These are phyloP conservation scores for Sipha maydis DNA, from an alignment of 2,888 invertebrate species.

Conservation along the genomic window DNA sequence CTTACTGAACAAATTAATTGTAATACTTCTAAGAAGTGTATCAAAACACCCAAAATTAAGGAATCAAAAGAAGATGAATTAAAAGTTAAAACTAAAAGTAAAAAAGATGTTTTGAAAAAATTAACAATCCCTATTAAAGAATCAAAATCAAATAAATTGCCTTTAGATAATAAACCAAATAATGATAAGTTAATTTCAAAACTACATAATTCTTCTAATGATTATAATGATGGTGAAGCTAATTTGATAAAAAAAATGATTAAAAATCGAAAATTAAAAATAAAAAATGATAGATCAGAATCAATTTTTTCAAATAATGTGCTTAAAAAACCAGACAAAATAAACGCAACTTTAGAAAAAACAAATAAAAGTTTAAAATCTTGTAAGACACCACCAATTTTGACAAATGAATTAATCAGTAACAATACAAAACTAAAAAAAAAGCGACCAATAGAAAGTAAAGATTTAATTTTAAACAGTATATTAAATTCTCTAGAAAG, in stretches of 20 bases:
- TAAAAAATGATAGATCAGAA: not conserved
- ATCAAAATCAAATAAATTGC: not conserved
- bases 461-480: not conserved
- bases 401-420: not conserved
- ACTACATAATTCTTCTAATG: not conserved
- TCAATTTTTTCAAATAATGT: not conserved
- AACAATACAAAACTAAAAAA: not conserved
- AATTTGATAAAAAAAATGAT: constrained; percentile 3
- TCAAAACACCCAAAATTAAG: not conserved
- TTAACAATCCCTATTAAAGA: not conserved
- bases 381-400: not conserved
- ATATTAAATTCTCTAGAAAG: not conserved
- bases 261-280: constrained; percentile 3
- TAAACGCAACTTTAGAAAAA: not conserved
- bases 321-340: not conserved
- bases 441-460: not conserved
- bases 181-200: not conserved
- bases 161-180: not conserved
- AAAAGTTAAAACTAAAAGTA: constrained; percentile 5
- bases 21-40: not conserved
- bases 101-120: not conserved
- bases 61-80: not conserved
- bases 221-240: not conserved
- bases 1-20: not conserved
- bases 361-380: not conserved